A percentile compares a stretch with the other conserved stretches of the same genome.
phyloP scores from a whole-genome alignment of 2,113 vertebrate genomes.

The Oryzias curvinotus region DNA sequence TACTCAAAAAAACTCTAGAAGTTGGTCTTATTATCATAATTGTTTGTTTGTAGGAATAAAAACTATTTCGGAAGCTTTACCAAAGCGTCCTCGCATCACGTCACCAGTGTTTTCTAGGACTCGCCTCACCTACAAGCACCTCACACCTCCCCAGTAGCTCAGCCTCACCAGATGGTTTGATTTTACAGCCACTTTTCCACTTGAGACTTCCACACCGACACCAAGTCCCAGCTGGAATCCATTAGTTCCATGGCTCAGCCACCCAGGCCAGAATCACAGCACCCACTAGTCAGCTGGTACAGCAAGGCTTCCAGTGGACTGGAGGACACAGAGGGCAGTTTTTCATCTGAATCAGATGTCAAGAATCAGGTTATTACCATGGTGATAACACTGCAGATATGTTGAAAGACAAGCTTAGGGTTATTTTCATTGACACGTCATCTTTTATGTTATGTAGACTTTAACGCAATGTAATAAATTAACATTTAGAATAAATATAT shows the following conservation, averaged over 20 bases:
- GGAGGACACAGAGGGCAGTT: slow-evolving; percentile 20
- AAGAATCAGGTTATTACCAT: slow-evolving; percentile 7
- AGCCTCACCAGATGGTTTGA: slow-evolving; percentile 92
- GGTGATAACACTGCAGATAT: neutral
- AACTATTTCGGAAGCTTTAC: neutral
- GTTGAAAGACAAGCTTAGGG: neutral
- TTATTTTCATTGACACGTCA: too few relatives aligned
- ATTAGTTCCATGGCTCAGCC: slow-evolving; percentile 78
- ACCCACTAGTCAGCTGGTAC: slow-evolving; percentile 76
- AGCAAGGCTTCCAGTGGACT: slow-evolving; percentile 37
- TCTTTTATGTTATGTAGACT: too few relatives aligned
- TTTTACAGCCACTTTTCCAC: slow-evolving; percentile 97
- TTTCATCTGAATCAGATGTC: neutral
- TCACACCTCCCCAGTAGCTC: slow-evolving; percentile 86
- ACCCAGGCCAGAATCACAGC: slow-evolving; percentile 66
- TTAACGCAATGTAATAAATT: too few relatives aligned
- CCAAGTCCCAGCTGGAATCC: slow-evolving; percentile 86
- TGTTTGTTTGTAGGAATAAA: neutral
- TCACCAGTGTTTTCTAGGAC: slow-evolving; percentile 4
- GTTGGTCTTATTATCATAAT: too few relatives aligned
- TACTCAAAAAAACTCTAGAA: too few relatives aligned
- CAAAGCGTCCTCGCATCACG: neutral
- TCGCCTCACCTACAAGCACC: slow-evolving; percentile 39
- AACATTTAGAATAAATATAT: too few relatives aligned
- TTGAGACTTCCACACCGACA: slow-evolving; percentile 90